Conservation (phyloP, 2,888 invertebrate genomes). For the Patella caerulea region DNA sequence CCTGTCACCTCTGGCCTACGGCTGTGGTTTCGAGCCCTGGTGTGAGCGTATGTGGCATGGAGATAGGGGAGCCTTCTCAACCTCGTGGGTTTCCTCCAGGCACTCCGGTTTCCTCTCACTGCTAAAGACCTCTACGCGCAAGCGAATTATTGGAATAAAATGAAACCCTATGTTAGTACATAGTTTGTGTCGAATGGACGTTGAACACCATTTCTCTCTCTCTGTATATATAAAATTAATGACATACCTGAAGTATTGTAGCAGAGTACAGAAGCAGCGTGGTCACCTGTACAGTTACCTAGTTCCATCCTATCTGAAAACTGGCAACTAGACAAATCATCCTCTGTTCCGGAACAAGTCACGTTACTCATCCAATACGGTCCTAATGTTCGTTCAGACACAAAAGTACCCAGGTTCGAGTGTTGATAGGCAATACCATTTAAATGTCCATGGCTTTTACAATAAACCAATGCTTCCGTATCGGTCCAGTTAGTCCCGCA, state of each 20-base stretch:
- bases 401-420: conserved; percentile 26
- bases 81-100: too few relatives aligned
- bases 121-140: too few relatives aligned
- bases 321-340: conserved; percentile 47
- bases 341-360: conserved; percentile 59
- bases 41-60: too few relatives aligned
- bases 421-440: conserved; percentile 55
- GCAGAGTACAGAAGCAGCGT: conserved; percentile 59
- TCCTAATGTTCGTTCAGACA: conserved; percentile 30
- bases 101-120: too few relatives aligned
- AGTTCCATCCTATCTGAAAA: conserved; percentile 45
- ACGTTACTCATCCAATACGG: conserved; percentile 60
- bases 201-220: too few relatives aligned
- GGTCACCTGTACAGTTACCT: conserved; percentile 53
- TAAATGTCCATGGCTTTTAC: conserved; percentile 44
- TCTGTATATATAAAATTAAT: too few relatives aligned
- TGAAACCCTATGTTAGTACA: too few relatives aligned
- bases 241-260: conserved; percentile 48
- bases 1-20: too few relatives aligned
- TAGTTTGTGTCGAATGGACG: too few relatives aligned
- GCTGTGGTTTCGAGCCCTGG: too few relatives aligned
- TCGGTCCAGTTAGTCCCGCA: conserved; percentile 57
- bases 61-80: too few relatives aligned
- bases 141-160: too few relatives aligned
- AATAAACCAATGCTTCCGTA: conserved; percentile 56